Conservation (phyloP, 2,113 vertebrate genomes). For the Chlamydotis undulata region DNA sequence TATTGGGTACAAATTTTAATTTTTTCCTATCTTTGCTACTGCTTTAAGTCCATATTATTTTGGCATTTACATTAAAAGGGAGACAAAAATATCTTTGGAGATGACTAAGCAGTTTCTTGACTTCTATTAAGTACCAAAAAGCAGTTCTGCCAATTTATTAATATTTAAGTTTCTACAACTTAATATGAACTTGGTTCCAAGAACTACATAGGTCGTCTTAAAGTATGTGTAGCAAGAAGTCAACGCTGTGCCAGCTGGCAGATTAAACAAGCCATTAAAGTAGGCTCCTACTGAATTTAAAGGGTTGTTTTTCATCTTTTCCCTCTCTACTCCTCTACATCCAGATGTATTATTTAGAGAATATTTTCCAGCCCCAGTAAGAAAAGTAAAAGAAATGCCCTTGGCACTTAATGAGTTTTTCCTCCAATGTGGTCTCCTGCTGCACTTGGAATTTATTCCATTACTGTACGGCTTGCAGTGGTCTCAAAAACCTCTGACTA, state of each 20-base stretch:
- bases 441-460: constrained; percentile 48
- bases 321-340: constrained; percentile 59
- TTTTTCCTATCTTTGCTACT: background rate
- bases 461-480: background rate
- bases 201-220: constrained; percentile 71
- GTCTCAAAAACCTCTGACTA: constrained; percentile 12
- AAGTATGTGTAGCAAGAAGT: constrained; percentile 74
- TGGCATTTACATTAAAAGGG: background rate
- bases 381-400: constrained; percentile 59
- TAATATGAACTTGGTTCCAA: constrained; percentile 74
- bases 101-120: constrained; percentile 76
- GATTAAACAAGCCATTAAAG: constrained; percentile 71
- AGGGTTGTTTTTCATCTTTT: constrained; percentile 73
- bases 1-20: background rate
- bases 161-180: constrained; percentile 74
- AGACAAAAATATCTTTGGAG: constrained; percentile 40
- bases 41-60: background rate
- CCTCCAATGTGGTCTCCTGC: constrained; percentile 50
- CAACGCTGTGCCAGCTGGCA: constrained; percentile 72
- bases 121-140: constrained; percentile 65
- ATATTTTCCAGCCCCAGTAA: constrained; percentile 69
- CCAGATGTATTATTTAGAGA: constrained; percentile 74
- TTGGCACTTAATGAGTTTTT: constrained; percentile 54
- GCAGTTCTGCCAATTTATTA: constrained; percentile 64
- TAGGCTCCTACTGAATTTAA: constrained; percentile 73